These are phyloP conservation scores for Nesoenas mayeri DNA, from an alignment of 2,113 vertebrate genomes.

Conservation along the genomic window DNA sequence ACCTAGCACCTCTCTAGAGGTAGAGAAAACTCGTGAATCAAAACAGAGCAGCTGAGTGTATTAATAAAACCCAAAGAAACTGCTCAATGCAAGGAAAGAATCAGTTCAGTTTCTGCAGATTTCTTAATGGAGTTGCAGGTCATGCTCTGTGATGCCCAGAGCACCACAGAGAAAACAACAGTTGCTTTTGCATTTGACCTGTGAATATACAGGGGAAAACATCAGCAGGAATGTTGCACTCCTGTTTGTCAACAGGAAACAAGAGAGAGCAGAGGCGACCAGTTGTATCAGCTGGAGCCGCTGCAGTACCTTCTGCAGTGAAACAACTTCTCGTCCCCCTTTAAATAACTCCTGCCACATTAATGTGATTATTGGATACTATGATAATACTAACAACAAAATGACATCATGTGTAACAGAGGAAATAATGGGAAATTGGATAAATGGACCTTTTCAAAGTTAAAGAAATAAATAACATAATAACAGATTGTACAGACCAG, in stretches of 20 bases:
- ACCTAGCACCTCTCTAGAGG: not conserved
- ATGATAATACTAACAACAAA: not conserved
- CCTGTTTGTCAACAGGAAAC: not conserved
- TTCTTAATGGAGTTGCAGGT: conserved; percentile 13
- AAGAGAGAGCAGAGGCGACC: not conserved
- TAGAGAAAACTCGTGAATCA: not conserved
- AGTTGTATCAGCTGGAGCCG: not conserved
- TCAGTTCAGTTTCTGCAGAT: not conserved
- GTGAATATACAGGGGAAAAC: not conserved
- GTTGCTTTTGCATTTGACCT: not conserved
- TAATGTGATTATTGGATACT: not conserved
- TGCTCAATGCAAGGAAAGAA: not conserved
- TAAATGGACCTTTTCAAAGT: not conserved
- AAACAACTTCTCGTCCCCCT: not conserved
- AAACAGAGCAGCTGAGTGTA: not conserved
- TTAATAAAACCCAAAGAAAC: not conserved
- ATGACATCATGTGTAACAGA: not conserved
- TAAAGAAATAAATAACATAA: not conserved
- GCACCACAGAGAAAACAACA: not conserved
- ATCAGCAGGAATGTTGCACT: not conserved
- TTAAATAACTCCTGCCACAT: not conserved
- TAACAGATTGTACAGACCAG: not conserved
- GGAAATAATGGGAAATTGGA: not conserved
- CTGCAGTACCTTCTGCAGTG: not conserved
- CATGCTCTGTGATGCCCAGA: not conserved